Conservation (phyloP, 2,888 invertebrate species). For the Mimas tiliae region DNA sequence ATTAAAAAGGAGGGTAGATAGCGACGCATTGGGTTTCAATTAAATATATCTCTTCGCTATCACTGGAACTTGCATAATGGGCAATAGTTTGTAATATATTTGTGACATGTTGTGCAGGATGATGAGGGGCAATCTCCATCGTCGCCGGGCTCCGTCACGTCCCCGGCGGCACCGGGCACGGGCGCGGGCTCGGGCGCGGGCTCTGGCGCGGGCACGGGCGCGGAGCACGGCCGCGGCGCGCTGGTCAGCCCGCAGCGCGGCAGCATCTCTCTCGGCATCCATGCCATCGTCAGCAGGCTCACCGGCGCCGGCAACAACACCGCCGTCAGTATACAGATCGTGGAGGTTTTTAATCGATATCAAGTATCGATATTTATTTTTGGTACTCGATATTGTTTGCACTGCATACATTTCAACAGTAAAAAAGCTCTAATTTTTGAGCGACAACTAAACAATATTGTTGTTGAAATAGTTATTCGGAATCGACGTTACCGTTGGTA, state of each 20-base stretch:
- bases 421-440: too few species aligned
- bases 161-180: slow-evolving; percentile 24
- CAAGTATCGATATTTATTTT: background rate
- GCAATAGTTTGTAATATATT: too few species aligned
- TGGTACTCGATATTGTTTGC: too few species aligned
- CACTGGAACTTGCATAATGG: too few species aligned
- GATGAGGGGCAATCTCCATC: slow-evolving; percentile 2
- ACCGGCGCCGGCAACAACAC: slow-evolving; percentile 70
- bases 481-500: too few species aligned
- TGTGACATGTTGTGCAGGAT: background rate
- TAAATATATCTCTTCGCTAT: too few species aligned
- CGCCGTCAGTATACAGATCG: background rate
- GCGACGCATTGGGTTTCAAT: too few species aligned
- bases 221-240: slow-evolving; percentile 29
- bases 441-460: too few species aligned
- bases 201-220: too few species aligned
- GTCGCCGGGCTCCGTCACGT: slow-evolving; percentile 16
- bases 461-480: too few species aligned
- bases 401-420: too few species aligned
- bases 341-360: background rate
- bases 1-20: too few species aligned
- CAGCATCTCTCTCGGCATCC: slow-evolving; percentile 94
- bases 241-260: slow-evolving; percentile 86
- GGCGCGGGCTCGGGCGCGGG: slow-evolving; percentile 30
- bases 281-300: slow-evolving; percentile 93